These are phyloP conservation scores for Montipora cactus DNA, from an alignment of 64 coral and sea anemone genomes.

Conservation along the genomic window DNA sequence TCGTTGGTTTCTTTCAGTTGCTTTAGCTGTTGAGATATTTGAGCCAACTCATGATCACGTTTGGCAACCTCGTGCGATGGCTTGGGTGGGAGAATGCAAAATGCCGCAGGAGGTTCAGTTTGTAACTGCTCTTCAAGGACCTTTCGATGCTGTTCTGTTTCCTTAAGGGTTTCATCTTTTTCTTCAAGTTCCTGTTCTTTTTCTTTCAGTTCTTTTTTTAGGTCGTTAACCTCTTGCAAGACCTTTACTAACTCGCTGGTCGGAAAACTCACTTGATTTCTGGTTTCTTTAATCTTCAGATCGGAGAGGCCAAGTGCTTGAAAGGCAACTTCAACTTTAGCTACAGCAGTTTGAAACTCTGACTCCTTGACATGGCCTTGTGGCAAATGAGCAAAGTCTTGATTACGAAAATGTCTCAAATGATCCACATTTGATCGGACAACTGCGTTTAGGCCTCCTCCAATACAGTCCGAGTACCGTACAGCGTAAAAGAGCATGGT, in stretches of 20 bases:
- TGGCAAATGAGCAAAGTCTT: conserved; percentile 36
- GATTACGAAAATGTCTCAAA: conserved; percentile 39
- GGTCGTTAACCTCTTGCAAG: neutral
- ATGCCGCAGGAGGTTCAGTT: neutral
- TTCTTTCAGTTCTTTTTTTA: no score
- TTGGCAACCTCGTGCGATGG: conserved; percentile 18
- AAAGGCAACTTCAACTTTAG: conserved; percentile 20
- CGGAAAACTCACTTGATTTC: conserved; percentile 9
- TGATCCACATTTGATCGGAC: conserved; percentile 29
- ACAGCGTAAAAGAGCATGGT: conserved; percentile 44
- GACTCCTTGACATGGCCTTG: conserved; percentile 23
- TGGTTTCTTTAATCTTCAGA: neutral
- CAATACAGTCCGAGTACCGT: conserved; percentile 64
- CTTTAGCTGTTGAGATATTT: neutral
- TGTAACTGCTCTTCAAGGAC: conserved; percentile 21
- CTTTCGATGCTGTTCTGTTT: neutral
- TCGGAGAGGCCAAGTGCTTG: neutral
- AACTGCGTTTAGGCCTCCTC: neutral
- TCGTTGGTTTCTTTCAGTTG: neutral
- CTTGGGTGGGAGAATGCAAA: conserved; percentile 21
- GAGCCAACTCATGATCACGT: neutral
- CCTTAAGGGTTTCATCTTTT: neutral
- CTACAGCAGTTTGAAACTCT: conserved; percentile 49
- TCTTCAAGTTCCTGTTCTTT: no score
- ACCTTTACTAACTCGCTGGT: conserved; percentile 3